phyloP scores from a whole-genome alignment of 2,888 invertebrate genomes.

The Crossocerus cetratus region DNA sequence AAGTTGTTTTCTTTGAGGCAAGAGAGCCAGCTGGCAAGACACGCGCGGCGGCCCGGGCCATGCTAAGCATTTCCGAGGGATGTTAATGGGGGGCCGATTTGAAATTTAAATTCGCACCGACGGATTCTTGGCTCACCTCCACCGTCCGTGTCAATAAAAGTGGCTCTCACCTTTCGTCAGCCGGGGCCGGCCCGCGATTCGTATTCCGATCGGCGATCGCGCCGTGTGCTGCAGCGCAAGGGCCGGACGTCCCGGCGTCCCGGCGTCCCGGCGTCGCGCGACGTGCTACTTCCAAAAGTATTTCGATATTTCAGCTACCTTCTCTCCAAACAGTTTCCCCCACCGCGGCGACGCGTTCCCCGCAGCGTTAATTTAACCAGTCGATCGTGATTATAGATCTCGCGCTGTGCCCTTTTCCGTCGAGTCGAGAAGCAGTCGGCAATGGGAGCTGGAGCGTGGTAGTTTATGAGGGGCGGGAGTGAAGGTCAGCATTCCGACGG shows the following conservation, averaged over 20 bases:
- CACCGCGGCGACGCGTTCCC: too few relatives aligned
- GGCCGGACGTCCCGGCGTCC: constrained; percentile 29
- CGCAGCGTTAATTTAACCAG: too few relatives aligned
- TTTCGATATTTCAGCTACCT: too few relatives aligned
- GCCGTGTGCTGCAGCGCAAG: constrained; percentile 12
- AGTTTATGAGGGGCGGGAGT: background rate
- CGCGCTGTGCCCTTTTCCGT: too few relatives aligned
- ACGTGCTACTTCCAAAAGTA: constrained; percentile 21
- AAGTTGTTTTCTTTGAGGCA: background rate
- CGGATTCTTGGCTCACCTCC: constrained; percentile 18
- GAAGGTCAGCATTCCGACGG: background rate
- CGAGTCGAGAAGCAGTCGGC: too few relatives aligned
- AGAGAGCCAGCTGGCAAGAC: background rate
- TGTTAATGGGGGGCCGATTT: constrained; percentile 2
- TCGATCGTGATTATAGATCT: too few relatives aligned
- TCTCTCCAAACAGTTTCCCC: too few relatives aligned
- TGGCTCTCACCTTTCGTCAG: constrained; percentile 34
- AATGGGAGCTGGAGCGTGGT: too few relatives aligned
- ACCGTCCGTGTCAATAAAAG: constrained; percentile 34
- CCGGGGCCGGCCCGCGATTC: constrained; percentile 40
- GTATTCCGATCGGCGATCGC: constrained; percentile 28
- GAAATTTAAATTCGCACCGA: constrained; percentile 1
- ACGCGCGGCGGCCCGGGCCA: background rate
- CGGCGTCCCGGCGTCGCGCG: constrained; percentile 50
- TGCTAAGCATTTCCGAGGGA: constrained; percentile 3